These are phyloP conservation scores for Gadus chalcogrammus DNA, from an alignment of 2,113 vertebrate species.

Conservation along the genomic window DNA sequence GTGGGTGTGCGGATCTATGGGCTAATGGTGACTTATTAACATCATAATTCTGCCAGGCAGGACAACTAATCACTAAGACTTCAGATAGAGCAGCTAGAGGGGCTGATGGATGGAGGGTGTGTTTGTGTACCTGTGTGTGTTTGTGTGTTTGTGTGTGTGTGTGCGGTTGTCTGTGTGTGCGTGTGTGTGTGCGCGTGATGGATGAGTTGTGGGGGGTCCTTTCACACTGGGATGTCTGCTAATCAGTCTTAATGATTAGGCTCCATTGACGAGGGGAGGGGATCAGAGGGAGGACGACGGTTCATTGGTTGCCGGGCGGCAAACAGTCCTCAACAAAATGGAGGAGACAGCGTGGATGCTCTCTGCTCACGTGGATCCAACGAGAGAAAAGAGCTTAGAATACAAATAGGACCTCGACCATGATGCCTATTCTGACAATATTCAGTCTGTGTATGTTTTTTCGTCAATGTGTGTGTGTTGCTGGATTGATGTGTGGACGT, in stretches of 20 bases:
- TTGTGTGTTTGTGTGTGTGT: conserved; percentile 13
- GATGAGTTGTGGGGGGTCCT: conserved; percentile 55
- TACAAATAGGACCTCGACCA: no score
- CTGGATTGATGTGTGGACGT: conserved; percentile 28
- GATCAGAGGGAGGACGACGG: no score
- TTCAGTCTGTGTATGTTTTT: neutral
- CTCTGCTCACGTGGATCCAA: neutral
- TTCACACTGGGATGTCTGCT: conserved; percentile 65
- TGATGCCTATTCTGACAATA: no score
- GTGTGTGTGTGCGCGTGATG: conserved; percentile 36
- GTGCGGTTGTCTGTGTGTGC: neutral
- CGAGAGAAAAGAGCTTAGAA: no score
- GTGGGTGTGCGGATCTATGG: conserved; percentile 45
- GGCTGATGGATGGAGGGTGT: conserved; percentile 58
- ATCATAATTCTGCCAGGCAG: conserved; percentile 69
- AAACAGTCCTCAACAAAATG: neutral
- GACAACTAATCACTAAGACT: conserved; percentile 69
- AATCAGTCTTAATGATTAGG: conserved; percentile 68
- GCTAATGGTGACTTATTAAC: conserved; percentile 73
- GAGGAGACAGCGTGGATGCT: neutral
- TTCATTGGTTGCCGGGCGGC: neutral
- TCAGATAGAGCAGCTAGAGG: conserved; percentile 62
- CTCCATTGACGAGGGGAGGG: conserved; percentile 49
- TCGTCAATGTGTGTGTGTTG: neutral
- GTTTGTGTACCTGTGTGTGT: conserved; percentile 35